Evolutionary conservation across 2,888 invertebrate genomes (phyloP).

Genomic region (Globia sparganii): DNA sequence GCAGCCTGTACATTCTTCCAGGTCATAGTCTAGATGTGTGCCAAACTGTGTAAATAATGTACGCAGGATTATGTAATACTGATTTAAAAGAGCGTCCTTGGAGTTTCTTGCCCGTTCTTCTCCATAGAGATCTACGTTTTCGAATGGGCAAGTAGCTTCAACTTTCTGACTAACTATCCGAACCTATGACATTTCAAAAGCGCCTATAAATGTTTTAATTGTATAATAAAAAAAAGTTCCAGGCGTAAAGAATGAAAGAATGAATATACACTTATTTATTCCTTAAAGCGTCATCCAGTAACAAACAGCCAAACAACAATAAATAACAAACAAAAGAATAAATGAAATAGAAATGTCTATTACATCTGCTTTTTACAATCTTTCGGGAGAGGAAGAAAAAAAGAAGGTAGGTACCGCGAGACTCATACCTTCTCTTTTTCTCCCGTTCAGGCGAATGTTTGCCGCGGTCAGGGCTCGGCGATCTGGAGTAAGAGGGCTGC

Average conservation of each 20-base stretch:
- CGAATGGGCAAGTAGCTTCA: background rate
- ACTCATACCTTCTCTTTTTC: constrained; percentile 42
- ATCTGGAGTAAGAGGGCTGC: constrained; percentile 21
- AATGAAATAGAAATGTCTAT: constrained; percentile 9
- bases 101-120: too few species aligned
- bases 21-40: background rate
- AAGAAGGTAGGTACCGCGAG: constrained; percentile 44
- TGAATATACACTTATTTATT: background rate
- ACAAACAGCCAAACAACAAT: constrained; percentile 29
- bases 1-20: background rate
- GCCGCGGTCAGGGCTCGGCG: constrained; percentile 23
- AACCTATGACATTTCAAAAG: background rate
- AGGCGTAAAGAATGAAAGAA: constrained; percentile 3
- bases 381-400: constrained; percentile 33
- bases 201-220: background rate
- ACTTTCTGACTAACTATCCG: background rate
- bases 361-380: constrained; percentile 26
- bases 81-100: too few species aligned
- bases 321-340: background rate
- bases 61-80: background rate
- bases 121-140: background rate
- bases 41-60: background rate
- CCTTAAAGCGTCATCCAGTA: constrained; percentile 1
- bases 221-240: background rate
- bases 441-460: constrained; percentile 15